Evolutionary conservation across 2,797 vertebrate species (phyloP).

Genomic region (Lepus townsendii): DNA sequence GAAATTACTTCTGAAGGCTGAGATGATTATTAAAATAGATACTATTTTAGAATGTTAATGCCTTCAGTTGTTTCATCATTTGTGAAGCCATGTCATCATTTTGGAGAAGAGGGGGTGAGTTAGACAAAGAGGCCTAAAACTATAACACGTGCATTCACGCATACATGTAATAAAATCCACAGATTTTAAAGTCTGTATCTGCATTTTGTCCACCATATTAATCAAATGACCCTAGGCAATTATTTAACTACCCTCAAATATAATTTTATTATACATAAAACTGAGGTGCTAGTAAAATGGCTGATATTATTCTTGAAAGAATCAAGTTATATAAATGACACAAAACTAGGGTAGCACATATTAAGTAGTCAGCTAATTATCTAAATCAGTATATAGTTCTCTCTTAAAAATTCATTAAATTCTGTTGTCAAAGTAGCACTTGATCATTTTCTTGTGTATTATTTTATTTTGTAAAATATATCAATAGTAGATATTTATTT

Average conservation of each 20-base stretch:
- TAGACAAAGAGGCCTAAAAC: background rate
- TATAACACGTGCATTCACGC: background rate
- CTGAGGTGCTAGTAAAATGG: background rate
- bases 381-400: background rate
- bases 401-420: slow-evolving; percentile 24
- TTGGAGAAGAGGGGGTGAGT: background rate
- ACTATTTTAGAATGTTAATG: background rate
- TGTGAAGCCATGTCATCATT: background rate
- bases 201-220: background rate
- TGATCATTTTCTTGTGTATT: background rate
- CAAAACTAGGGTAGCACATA: background rate
- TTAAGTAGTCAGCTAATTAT: background rate
- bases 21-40: background rate
- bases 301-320: background rate
- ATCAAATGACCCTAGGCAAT: background rate
- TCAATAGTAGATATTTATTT: background rate
- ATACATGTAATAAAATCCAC: background rate
- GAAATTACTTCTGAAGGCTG: background rate
- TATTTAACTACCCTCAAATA: background rate
- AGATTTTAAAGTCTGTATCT: background rate
- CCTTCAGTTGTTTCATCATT: background rate
- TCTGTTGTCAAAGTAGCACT: background rate
- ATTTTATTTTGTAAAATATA: background rate
- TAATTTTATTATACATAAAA: background rate
- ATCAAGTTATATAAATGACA: background rate